These are phyloP conservation scores for Chaenodraco wilsoni DNA, from an alignment of 2,797 vertebrate species.

Conservation along the genomic window DNA sequence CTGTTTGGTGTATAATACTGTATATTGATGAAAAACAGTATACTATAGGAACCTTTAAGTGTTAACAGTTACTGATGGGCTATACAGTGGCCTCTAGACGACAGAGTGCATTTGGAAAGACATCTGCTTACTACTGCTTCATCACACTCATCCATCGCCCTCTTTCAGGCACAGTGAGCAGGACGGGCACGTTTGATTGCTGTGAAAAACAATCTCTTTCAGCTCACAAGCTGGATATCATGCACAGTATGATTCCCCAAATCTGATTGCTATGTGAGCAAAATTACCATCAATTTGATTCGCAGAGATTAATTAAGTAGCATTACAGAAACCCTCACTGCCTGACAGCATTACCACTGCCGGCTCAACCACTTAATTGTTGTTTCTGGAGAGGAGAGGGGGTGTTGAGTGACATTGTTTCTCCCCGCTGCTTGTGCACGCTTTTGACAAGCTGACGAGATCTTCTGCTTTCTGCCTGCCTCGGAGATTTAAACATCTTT, in stretches of 20 bases:
- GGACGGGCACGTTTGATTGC: slow-evolving; percentile 52
- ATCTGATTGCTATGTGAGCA: slow-evolving; percentile 64
- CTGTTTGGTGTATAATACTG: too few relatives aligned
- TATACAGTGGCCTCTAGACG: too few relatives aligned
- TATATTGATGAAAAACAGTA: too few relatives aligned
- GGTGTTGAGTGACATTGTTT: slow-evolving; percentile 55
- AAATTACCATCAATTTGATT: slow-evolving; percentile 81
- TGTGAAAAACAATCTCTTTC: slow-evolving; percentile 54
- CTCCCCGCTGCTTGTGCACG: slow-evolving; percentile 41
- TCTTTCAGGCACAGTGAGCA: slow-evolving; percentile 31
- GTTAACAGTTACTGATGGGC: too few relatives aligned
- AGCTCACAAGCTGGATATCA: slow-evolving; percentile 44
- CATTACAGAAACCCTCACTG: slow-evolving; percentile 63
- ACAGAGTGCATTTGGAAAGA: too few relatives aligned
- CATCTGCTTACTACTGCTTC: neutral
- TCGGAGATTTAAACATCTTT: slow-evolving; percentile 65
- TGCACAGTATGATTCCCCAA: slow-evolving; percentile 54
- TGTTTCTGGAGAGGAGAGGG: slow-evolving; percentile 42
- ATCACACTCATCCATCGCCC: slow-evolving; percentile 10
- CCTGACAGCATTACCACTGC: slow-evolving; percentile 61
- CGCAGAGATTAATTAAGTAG: slow-evolving; percentile 81
- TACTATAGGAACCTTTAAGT: too few relatives aligned
- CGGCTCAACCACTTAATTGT: slow-evolving; percentile 67
- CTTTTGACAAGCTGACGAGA: slow-evolving; percentile 62
- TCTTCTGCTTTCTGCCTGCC: slow-evolving; percentile 57